A percentile compares a stretch with the other conserved stretches of the same genome.
Conservation (phyloP, 2,888 invertebrate species). For the Agriopis aurantiaria region DNA sequence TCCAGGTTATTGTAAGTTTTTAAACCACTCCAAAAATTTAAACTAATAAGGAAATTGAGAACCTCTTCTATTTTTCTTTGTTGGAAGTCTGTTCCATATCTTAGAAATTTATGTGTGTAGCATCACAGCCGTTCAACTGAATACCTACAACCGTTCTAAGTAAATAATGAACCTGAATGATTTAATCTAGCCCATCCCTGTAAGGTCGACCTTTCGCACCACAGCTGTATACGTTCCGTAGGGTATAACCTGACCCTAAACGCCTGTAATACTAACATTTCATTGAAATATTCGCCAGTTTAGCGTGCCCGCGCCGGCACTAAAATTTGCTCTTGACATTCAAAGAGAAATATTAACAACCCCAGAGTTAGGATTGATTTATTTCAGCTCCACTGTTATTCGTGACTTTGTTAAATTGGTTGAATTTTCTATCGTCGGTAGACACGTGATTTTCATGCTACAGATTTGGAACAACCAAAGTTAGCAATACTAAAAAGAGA, state of each 20-base stretch:
- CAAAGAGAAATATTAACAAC: slow-evolving; percentile 30
- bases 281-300: slow-evolving; percentile 17
- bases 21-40: not conserved
- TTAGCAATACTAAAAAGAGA: not conserved
- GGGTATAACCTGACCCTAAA: not conserved
- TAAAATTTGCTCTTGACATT: slow-evolving; percentile 34
- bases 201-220: slow-evolving; percentile 2
- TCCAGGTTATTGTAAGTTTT: too few relatives aligned
- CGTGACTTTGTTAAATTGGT: slow-evolving; percentile 12
- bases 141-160: not conserved
- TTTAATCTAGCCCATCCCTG: not conserved
- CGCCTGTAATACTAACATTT: slow-evolving; percentile 12
- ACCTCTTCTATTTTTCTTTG: too few relatives aligned
- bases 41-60: not conserved
- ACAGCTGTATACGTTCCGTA: not conserved
- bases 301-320: slow-evolving; percentile 12
- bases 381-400: slow-evolving; percentile 14
- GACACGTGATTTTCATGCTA: slow-evolving; percentile 6
- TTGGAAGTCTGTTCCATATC: too few relatives aligned
- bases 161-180: slow-evolving; percentile 4
- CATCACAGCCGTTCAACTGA: too few relatives aligned
- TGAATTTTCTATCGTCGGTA: slow-evolving; percentile 4
- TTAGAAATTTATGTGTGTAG: too few relatives aligned
- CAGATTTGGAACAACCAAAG: not conserved
- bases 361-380: slow-evolving; percentile 17